phyloP scores from a whole-genome alignment of 2,797 vertebrate species.

The Phalanger gymnotis region DNA sequence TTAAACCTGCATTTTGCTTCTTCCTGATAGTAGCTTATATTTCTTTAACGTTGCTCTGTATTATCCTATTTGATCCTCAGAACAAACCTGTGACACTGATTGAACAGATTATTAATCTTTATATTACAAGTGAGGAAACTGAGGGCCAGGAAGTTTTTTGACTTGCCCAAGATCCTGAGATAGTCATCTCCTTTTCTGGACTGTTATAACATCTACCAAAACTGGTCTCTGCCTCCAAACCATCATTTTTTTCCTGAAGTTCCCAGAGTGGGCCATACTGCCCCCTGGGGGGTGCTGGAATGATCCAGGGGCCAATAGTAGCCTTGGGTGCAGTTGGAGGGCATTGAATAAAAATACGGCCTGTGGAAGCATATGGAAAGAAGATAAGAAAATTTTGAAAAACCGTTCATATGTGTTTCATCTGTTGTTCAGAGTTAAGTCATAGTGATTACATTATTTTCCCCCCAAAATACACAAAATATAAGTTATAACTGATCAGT shows the following conservation, averaged over 20 bases:
- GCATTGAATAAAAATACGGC: too few relatives aligned
- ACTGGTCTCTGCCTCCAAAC: not conserved
- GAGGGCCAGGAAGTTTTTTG: not conserved
- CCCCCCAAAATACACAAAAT: too few relatives aligned
- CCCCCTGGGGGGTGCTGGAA: too few relatives aligned
- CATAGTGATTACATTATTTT: too few relatives aligned
- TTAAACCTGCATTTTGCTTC: not conserved
- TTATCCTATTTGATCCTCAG: not conserved
- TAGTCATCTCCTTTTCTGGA: not conserved
- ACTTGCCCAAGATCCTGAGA: not conserved
- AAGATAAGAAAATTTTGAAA: too few relatives aligned
- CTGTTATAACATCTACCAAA: not conserved
- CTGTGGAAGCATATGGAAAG: too few relatives aligned
- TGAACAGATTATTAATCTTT: not conserved
- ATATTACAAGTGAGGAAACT: not conserved
- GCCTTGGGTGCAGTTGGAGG: too few relatives aligned
- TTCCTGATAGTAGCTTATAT: not conserved
- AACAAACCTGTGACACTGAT: not conserved
- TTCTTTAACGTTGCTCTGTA: not conserved
- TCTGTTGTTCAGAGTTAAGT: too few relatives aligned
- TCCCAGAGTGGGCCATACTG: too few relatives aligned
- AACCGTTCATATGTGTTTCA: too few relatives aligned
- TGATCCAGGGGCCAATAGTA: too few relatives aligned
- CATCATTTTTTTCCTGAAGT: not conserved
- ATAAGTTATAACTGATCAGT: too few relatives aligned